Conservation (phyloP, 2,888 invertebrate genomes). For the Heteromurus nitidus region DNA sequence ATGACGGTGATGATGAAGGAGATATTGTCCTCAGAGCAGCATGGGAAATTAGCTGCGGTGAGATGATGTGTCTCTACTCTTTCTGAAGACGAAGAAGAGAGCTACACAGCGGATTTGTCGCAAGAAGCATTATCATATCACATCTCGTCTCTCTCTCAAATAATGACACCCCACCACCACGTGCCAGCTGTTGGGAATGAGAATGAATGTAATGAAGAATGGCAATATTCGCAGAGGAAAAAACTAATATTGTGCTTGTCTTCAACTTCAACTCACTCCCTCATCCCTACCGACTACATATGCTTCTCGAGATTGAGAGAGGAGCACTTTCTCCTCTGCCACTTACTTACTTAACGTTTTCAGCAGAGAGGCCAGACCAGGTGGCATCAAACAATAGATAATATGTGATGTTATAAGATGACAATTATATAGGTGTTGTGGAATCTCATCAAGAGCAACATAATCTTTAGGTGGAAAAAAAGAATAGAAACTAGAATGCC, state of each 20-base stretch:
- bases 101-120: constrained; percentile 55
- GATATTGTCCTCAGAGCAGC: not conserved
- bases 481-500: constrained; percentile 1
- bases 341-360: not conserved
- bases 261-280: not conserved
- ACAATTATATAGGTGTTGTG: not conserved
- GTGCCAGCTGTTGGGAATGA: constrained; percentile 52
- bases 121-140: constrained; percentile 22
- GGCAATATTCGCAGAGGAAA: constrained; percentile 13
- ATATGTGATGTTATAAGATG: constrained; percentile 53
- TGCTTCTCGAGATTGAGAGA: not conserved
- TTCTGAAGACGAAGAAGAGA: constrained; percentile 22
- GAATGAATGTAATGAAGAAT: constrained; percentile 36
- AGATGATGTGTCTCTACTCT: not conserved
- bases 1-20: not conserved
- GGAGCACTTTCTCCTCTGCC: constrained; percentile 44
- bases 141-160: constrained; percentile 11
- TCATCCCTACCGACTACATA: not conserved
- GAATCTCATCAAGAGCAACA: too few relatives aligned
- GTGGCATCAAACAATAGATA: constrained; percentile 30
- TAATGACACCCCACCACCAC: too few relatives aligned
- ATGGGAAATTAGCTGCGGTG: too few relatives aligned
- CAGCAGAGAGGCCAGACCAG: not conserved
- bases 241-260: not conserved
- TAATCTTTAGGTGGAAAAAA: too few relatives aligned